These are phyloP conservation scores for Rhopalosiphum padi DNA, from an alignment of 1,140 invertebrate genomes.

Conservation along the genomic window DNA sequence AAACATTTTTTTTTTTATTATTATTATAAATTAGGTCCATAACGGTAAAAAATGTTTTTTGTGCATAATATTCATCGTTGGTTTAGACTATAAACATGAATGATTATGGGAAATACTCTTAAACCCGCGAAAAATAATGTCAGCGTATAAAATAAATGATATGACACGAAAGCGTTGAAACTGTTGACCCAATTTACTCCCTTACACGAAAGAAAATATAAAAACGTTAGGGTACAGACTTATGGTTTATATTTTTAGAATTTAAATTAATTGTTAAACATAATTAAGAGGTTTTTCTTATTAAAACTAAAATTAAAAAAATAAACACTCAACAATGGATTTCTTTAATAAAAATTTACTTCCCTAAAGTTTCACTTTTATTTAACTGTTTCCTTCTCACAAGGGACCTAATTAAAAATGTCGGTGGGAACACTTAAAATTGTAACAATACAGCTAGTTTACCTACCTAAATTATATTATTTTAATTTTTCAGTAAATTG, in stretches of 20 bases:
- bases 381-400: neutral
- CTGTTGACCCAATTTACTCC: neutral
- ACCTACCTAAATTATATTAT: neutral
- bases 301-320: slow-evolving; percentile 30
- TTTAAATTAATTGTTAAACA: slow-evolving; percentile 31
- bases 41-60: neutral
- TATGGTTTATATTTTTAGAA: neutral
- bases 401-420: slow-evolving; percentile 20
- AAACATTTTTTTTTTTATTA: neutral
- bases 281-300: slow-evolving; percentile 55
- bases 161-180: neutral
- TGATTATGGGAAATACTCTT: neutral
- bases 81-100: neutral
- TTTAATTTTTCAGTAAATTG: neutral
- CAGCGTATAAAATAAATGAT: neutral
- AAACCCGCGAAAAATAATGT: neutral
- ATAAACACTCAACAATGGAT: slow-evolving; percentile 36
- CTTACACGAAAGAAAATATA: neutral
- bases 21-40: neutral
- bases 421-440: slow-evolving; percentile 11
- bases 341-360: slow-evolving; percentile 42
- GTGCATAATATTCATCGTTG: neutral
- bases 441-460: neutral
- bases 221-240: neutral
- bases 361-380: neutral